Base-by-base conservation (phyloP, 92 coral and sea anemone genomes). In the Nematostella vectensis region DNA sequence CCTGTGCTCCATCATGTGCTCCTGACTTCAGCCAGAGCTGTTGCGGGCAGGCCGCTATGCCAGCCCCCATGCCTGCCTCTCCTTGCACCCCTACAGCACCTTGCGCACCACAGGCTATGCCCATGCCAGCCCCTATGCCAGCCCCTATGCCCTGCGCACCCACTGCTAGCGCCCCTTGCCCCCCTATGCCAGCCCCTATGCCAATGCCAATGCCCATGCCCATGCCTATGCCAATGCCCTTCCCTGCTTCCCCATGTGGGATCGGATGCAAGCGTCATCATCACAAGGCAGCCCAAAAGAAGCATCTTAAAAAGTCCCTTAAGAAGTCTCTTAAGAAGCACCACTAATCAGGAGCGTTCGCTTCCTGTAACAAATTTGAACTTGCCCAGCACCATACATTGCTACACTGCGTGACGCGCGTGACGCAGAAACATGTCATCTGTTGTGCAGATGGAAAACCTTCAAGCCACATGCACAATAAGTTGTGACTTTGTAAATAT, bases 201-300 rank as follows among this genome's bases (percentile, higher is more conserved):
- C 93, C 91, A 0, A 70, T 70, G 20, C 84, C 85, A 3, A 68
- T 66, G 48, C 87, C 85, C 0, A 48, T 72, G 12, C 79, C 87
- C 4, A 75, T 75, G 33, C 93, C 83, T 19, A 57, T 74, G 60
- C 43, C 84, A 49, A 37, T 62, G 58, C 58, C 58, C 12, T 26
- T 54, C 25, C 66, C 50, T 30, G 64, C 47, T 40, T 69, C 56
- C 21, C 66, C n/a, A n/a, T n/a, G n/a, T n/a, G n/a, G n/a, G n/a
- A n/a, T n/a, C n/a, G n/a, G n/a, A n/a, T n/a, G n/a, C n/a, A n/a
- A n/a, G n/a, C n/a, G n/a, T n/a, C n/a, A n/a, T n/a, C n/a, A n/a
- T n/a, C n/a, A n/a, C n/a, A n/a, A n/a, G n/a, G n/a, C n/a, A n/a
- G n/a, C n/a, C n/a, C n/a, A n/a, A n/a, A n/a, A n/a, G n/a, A n/a